Evolutionary conservation across 2,888 invertebrate genomes (phyloP), one percentile per base, ranked within the genome.

Genomic region (Drosophila picticornis): DNA sequence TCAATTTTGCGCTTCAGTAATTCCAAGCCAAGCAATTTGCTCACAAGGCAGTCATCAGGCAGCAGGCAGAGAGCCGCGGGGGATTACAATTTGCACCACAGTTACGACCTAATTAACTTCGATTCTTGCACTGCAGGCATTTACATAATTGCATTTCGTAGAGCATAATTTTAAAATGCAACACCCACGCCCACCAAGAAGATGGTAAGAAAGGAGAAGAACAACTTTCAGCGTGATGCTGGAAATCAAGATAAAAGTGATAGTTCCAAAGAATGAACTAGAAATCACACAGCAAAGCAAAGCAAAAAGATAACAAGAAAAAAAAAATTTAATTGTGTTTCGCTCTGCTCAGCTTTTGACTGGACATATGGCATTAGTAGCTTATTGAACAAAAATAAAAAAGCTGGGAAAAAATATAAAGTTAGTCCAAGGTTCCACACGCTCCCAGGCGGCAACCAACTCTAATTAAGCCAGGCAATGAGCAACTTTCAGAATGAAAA

Each of bases 71-170:
- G 4, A 16, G 29, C 51, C 56, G 36, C 56, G 50, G 63, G 63
- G 81, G 70, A 72, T 73, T 70, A 71, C 74, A 81, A 83, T 81
- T 85, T 77, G 77, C 83, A 74, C 75, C 80, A 81, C 80, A 80
- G 81, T 84, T 81, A 83, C 76, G 77, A 88, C 84, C 88, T 84
- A 88, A 87, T 87, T 87, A 87, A 88, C 87, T 87, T 87, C 88
- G 87, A 87, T 87, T 86, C 81, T 66, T 73, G 74, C 71, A 59
- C 81, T 77, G 74, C 76, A 68, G 86, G 83, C 88, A 88, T 87
- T 88, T 86, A 88, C 88, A 88, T 87, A 87, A 87, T 88, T 84
- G 86, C 86, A 88, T 85, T 82, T 81, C 64, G 79, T 74, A 53
- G 78, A 50, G 72, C 73, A 87, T 83, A 80, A 84, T 83, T 84